These are phyloP conservation scores for Lysandra bellargus DNA, from an alignment of 2,888 invertebrate genomes.

Conservation along the genomic window DNA sequence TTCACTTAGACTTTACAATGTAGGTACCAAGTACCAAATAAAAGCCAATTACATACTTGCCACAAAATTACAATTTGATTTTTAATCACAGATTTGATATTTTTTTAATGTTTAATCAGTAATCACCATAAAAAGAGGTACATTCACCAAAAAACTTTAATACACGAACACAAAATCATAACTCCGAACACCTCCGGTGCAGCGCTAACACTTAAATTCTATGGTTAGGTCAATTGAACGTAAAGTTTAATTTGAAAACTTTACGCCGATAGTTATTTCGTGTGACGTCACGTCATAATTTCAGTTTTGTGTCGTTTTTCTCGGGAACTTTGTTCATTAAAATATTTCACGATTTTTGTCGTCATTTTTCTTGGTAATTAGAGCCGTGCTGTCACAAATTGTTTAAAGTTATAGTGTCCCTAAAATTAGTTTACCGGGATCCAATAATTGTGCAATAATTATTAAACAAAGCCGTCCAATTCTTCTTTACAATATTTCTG, in stretches of 20 bases:
- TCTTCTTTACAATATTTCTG: not conserved
- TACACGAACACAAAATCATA: slow-evolving; percentile 15
- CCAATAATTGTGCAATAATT: not conserved
- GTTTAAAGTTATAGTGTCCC: not conserved
- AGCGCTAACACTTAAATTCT: slow-evolving; percentile 33
- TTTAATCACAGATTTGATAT: no score
- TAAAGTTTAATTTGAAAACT: slow-evolving; percentile 55
- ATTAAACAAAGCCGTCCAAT: not conserved
- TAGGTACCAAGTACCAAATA: no score
- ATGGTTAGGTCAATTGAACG: slow-evolving; percentile 42
- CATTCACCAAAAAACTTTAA: not conserved
- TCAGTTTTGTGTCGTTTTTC: slow-evolving; percentile 40
- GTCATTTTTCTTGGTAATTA: not conserved
- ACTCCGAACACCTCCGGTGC: slow-evolving; percentile 12
- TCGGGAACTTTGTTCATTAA: slow-evolving; percentile 30
- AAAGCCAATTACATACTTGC: no score
- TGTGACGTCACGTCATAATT: slow-evolving; percentile 47
- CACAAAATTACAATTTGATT: no score
- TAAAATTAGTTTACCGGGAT: not conserved
- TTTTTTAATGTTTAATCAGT: not conserved
- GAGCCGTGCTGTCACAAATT: not conserved
- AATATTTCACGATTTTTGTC: slow-evolving; percentile 13
- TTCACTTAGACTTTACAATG: no score
- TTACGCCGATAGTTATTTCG: slow-evolving; percentile 46
- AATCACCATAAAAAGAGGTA: not conserved